Evolutionary conservation across 2,888 invertebrate species (phyloP), one percentile per base, ranked within the genome.

Genomic region (Drosophila melanosoma): DNA sequence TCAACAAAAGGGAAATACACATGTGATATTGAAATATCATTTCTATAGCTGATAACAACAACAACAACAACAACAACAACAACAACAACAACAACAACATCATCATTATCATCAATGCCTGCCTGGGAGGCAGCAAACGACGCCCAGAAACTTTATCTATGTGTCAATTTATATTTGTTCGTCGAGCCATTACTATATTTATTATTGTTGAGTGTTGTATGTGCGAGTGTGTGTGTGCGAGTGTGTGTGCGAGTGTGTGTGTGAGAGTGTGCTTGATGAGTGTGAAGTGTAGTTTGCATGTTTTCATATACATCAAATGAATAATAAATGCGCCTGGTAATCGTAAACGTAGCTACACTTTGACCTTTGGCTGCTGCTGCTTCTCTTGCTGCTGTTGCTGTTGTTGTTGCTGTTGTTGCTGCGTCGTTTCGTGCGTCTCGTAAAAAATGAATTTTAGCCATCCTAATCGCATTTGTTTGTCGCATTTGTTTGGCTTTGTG

Each of bases 91-190:
- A 57, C n/a, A 64, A 35, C 33, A 45, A 35, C 52, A 69, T 40
- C 38, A 42, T 38, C 11, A 51, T 64, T 32, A 58, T 62, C 38
- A 70, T 32, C 48, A 42, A 61, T 63, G 66, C 65, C 69, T 72
- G 81, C 51, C 57, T 54, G 58, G 48, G 61, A 57, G 57, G 62
- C 69, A 69, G 26, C 45, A 35, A 45, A 11, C 65, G 80, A 81
- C 76, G 89, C 84, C 87, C 80, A 69, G 82, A 74, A 89, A 89
- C 85, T 89, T 85, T 85, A 85, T 85, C 85, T 82, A 68, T 76
- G 67, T 84, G 87, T 89, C 89, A 85, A 85, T 85, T 85, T 85
- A 87, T 89, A 85, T 85, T 85, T 85, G 85, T 89, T 84, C 89
- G 85, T 80, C 80, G 68, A 87, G 85, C 82, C 82, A 85, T 85